phyloP scores from a whole-genome alignment of 1,140 invertebrate genomes.

The Drosophila pallidifrons region DNA sequence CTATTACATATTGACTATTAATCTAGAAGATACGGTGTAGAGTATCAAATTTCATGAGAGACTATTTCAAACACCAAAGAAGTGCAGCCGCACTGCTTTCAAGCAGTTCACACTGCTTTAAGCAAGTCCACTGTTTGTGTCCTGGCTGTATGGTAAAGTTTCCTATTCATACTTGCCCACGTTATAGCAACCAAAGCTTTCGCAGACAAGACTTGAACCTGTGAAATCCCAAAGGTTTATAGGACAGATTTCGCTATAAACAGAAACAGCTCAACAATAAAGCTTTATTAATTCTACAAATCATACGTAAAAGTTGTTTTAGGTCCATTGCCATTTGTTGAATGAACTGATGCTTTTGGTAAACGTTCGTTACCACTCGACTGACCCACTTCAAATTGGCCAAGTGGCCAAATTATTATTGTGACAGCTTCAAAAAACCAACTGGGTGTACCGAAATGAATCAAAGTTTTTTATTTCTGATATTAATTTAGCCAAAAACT shows the following conservation, averaged over 20 bases:
- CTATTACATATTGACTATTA: background rate
- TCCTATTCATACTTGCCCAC: background rate
- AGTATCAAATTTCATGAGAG: background rate
- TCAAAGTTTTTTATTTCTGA: background rate
- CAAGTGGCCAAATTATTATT: constrained; percentile 34
- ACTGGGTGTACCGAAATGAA: background rate
- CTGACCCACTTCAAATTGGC: constrained; percentile 42
- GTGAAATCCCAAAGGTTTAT: background rate
- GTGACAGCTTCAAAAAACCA: constrained; percentile 18
- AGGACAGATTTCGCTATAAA: background rate
- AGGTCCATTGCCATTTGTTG: background rate
- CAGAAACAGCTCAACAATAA: background rate
- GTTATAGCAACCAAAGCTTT: constrained; percentile 21
- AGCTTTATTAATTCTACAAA: background rate
- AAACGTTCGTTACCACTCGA: constrained; percentile 21
- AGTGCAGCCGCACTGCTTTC: background rate
- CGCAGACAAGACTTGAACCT: background rate
- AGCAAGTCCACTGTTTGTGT: constrained; percentile 11
- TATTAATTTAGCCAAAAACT: background rate
- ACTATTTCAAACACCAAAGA: too few relatives aligned
- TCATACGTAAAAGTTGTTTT: background rate
- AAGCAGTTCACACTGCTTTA: constrained; percentile 26
- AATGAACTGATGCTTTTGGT: constrained; percentile 2
- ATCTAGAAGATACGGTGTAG: background rate
- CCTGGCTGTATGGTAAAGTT: background rate